Conservation (phyloP, 2,113 vertebrate genomes). For the Isichthys henryi region DNA sequence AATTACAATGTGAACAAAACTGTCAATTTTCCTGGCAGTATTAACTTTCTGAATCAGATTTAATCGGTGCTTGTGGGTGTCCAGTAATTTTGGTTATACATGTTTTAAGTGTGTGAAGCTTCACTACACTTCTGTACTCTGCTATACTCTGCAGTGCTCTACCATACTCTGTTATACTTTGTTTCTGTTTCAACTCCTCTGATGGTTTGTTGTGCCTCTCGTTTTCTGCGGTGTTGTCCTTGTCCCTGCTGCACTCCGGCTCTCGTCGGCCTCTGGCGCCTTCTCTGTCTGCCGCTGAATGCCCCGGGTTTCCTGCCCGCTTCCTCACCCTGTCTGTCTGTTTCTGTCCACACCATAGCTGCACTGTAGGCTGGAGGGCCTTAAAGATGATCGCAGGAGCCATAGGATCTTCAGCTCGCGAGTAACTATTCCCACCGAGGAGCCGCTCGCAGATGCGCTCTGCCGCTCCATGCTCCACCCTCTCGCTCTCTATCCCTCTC, state of each 20-base stretch:
- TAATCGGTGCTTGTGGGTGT: background rate
- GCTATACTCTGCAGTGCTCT: background rate
- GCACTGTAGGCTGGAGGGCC: constrained; percentile 99
- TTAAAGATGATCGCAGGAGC: constrained; percentile 99
- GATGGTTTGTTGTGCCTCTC: background rate
- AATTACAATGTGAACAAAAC: background rate
- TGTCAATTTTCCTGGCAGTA: background rate
- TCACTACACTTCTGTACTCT: background rate
- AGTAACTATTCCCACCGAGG: constrained; percentile 97
- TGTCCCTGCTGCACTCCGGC: background rate
- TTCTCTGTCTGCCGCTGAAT: background rate
- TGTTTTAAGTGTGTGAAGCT: background rate
- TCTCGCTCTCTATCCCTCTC: constrained; percentile 53
- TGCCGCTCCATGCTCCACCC: constrained; percentile 62
- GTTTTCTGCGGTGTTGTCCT: background rate
- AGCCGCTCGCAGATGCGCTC: constrained; percentile 82
- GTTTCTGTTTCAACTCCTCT: background rate
- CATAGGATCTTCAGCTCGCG: constrained; percentile 96
- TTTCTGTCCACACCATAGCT: constrained; percentile 86
- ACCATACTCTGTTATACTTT: background rate
- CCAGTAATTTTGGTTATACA: background rate
- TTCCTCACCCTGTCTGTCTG: constrained; percentile 76
- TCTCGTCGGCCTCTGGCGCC: background rate
- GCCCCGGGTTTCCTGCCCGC: constrained; percentile 29
- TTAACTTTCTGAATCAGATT: background rate